These are phyloP conservation scores for Lochmaea crataegi DNA, from an alignment of 2,888 invertebrate genomes.

Conservation along the genomic window DNA sequence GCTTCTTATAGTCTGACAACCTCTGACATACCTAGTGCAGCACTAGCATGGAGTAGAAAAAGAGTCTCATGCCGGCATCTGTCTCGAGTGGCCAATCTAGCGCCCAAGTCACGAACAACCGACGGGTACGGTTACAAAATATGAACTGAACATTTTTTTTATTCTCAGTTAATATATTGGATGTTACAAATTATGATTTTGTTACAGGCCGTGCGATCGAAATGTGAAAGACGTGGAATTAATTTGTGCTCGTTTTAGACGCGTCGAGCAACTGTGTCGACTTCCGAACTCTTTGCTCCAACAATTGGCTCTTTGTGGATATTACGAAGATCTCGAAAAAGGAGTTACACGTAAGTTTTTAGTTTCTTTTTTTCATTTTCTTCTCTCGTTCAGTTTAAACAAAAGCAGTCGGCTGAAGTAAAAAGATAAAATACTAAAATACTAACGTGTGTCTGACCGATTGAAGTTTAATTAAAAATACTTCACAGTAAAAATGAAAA, in stretches of 20 bases:
- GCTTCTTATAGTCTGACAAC: no score
- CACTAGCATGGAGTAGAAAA: no score
- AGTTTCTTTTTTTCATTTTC: conserved; percentile 1
- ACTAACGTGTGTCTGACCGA: not conserved
- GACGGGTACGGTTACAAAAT: no score
- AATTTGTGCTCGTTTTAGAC: conserved; percentile 74
- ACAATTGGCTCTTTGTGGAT: conserved; percentile 80
- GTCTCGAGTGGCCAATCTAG: no score
- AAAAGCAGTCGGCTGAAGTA: not conserved
- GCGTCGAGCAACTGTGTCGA: conserved; percentile 73
- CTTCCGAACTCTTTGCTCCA: conserved; percentile 77
- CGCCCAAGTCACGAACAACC: no score
- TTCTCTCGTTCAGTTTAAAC: not conserved
- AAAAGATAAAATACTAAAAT: conserved; percentile 2
- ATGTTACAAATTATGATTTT: not conserved
- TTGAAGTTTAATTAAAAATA: conserved; percentile 1
- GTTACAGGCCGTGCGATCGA: conserved; percentile 77
- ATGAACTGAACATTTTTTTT: no score
- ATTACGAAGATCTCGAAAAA: conserved; percentile 82
- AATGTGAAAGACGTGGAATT: conserved; percentile 79
- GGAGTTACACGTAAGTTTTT: conserved; percentile 78
- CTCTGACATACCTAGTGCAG: no score
- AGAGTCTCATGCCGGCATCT: no score
- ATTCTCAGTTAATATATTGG: not conserved
- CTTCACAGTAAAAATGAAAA: not conserved